A percentile compares a stretch with the other conserved stretches of the same genome.
Evolutionary conservation across 2,113 vertebrate genomes (phyloP).

Genomic region (Desmodus rotundus): DNA sequence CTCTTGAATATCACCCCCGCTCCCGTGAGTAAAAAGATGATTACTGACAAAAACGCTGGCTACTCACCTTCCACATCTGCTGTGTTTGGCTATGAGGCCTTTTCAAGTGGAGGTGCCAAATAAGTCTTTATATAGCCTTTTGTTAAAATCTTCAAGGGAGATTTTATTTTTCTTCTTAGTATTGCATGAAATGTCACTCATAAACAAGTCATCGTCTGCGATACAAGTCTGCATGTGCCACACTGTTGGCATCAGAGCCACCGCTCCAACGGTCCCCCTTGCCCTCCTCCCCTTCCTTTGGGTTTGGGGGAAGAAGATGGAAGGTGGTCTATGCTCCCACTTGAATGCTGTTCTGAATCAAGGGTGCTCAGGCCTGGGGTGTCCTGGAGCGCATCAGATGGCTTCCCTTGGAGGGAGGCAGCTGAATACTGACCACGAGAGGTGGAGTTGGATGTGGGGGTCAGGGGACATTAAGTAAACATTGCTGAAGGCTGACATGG

Average conservation of each 20-base stretch:
- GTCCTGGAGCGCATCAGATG: background rate
- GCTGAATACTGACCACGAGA: background rate
- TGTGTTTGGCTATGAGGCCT: background rate
- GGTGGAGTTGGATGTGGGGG: background rate
- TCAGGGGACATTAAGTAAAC: too few species aligned
- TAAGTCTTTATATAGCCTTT: background rate
- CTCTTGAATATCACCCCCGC: background rate
- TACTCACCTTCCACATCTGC: conserved; percentile 16
- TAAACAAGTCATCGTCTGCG: background rate
- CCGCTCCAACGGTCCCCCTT: background rate
- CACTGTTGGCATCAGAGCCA: background rate
- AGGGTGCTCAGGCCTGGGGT: background rate
- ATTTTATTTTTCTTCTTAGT: background rate
- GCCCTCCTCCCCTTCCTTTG: background rate
- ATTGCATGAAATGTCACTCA: background rate
- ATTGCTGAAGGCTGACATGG: background rate
- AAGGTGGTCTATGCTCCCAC: background rate
- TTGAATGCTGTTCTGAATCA: background rate
- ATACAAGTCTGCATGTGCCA: accelerated
- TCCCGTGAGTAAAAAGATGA: background rate
- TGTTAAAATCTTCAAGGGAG: background rate
- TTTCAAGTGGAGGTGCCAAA: background rate
- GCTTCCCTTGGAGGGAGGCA: background rate
- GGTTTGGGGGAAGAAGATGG: background rate
- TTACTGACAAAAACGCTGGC: conserved; percentile 18